Evolutionary conservation across 2,888 invertebrate genomes (phyloP).

Genomic region (Spisula solida): DNA sequence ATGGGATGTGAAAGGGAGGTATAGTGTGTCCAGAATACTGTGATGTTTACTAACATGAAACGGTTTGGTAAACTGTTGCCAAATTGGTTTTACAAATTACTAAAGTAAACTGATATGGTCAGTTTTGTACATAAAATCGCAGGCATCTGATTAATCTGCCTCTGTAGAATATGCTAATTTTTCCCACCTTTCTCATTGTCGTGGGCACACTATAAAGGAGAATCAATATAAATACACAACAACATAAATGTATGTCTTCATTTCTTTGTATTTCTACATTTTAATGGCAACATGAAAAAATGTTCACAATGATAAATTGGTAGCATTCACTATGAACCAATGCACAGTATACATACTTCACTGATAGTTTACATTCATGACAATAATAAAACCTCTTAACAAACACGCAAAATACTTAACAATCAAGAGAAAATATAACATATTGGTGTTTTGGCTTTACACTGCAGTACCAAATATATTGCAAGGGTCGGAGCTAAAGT

Average conservation of each 20-base stretch:
- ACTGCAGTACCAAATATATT: no score
- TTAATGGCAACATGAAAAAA: conserved; percentile 41
- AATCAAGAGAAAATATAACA: background rate
- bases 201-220: background rate
- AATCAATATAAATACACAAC: background rate
- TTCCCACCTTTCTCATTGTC: no score
- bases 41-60: no score
- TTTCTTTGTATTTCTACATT: conserved; percentile 37
- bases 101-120: no score
- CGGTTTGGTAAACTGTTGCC: no score
- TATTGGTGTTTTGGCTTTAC: background rate
- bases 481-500: no score
- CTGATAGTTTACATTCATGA: background rate
- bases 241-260: background rate
- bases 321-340: background rate
- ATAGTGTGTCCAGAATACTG: no score
- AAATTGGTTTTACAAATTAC: no score
- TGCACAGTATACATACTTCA: background rate
- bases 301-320: conserved; percentile 21
- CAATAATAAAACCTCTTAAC: conserved; percentile 18
- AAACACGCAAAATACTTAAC: conserved; percentile 3
- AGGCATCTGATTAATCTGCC: no score
- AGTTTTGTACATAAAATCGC: no score
- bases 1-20: no score
- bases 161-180: no score